phyloP scores from a whole-genome alignment of 1,140 invertebrate species.

The Pachyrhynchus sulphureomaculatus region DNA sequence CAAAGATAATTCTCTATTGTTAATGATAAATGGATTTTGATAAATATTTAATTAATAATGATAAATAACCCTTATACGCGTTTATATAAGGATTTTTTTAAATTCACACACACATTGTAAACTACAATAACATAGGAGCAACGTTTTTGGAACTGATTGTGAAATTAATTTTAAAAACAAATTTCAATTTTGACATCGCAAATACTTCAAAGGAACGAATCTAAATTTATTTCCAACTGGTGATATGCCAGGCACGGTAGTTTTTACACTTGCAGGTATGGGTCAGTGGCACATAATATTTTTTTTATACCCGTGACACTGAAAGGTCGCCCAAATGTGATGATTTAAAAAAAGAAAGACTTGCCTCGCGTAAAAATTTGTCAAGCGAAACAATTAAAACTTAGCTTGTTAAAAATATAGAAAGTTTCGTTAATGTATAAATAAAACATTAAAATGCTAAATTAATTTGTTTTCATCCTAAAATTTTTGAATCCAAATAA shows the following conservation, averaged over 20 bases:
- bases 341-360: too few relatives aligned
- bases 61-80: too few relatives aligned
- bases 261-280: conserved; percentile 7
- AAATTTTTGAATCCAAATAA: too few relatives aligned
- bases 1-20: background rate
- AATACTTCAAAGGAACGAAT: conserved; percentile 4
- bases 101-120: too few relatives aligned
- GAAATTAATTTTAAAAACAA: conserved; percentile 13
- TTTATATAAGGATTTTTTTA: too few relatives aligned
- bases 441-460: too few relatives aligned
- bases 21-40: background rate
- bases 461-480: too few relatives aligned
- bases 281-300: conserved; percentile 16
- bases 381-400: too few relatives aligned
- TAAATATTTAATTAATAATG: background rate
- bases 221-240: conserved; percentile 12
- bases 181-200: background rate
- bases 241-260: conserved; percentile 8
- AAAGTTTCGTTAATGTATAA: too few relatives aligned
- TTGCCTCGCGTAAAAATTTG: too few relatives aligned
- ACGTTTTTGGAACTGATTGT: too few relatives aligned
- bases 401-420: background rate
- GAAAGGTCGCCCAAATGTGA: conserved; percentile 4
- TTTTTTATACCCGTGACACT: background rate
- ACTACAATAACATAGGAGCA: too few relatives aligned